Conservation (phyloP, 1,140 invertebrate genomes). For the Heliothis subflexa region DNA sequence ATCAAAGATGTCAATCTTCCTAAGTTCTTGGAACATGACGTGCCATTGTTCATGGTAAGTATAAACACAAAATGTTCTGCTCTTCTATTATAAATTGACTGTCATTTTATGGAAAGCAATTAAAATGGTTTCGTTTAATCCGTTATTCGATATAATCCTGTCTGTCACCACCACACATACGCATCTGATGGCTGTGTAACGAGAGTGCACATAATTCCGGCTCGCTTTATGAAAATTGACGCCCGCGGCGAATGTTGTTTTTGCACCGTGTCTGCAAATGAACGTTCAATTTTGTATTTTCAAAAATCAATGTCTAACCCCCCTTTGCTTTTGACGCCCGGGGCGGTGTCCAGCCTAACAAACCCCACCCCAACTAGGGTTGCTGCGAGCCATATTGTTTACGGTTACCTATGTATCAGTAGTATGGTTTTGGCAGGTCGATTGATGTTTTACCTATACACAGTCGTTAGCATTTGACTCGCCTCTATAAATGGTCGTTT, state of each 20-base stretch:
- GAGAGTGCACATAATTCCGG: slow-evolving; percentile 2
- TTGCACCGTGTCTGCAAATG: slow-evolving; percentile 33
- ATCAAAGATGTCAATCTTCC: slow-evolving; percentile 98
- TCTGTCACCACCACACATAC: not conserved
- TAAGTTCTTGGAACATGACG: slow-evolving; percentile 95
- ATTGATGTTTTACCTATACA: not conserved
- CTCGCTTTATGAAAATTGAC: slow-evolving; percentile 26
- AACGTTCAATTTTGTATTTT: slow-evolving; percentile 35
- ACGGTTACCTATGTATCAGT: not conserved
- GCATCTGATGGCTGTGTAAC: not conserved
- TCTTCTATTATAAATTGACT: not conserved
- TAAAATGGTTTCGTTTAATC: not conserved
- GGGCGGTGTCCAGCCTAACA: slow-evolving; percentile 26
- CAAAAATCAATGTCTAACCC: slow-evolving; percentile 34
- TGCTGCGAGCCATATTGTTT: slow-evolving; percentile 13
- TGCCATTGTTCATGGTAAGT: slow-evolving; percentile 93
- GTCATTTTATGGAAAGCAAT: not conserved
- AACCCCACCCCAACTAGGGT: slow-evolving; percentile 3
- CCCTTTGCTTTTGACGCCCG: slow-evolving; percentile 7
- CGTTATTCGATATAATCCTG: not conserved
- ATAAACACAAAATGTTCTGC: not conserved
- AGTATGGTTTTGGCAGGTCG: slow-evolving; percentile 10
- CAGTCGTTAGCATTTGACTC: not conserved
- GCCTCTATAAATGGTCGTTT: too few species aligned
- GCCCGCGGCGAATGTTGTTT: slow-evolving; percentile 31